Evolutionary conservation across 2,797 vertebrate species (phyloP).

Genomic region (Calcarius lapponicus): DNA sequence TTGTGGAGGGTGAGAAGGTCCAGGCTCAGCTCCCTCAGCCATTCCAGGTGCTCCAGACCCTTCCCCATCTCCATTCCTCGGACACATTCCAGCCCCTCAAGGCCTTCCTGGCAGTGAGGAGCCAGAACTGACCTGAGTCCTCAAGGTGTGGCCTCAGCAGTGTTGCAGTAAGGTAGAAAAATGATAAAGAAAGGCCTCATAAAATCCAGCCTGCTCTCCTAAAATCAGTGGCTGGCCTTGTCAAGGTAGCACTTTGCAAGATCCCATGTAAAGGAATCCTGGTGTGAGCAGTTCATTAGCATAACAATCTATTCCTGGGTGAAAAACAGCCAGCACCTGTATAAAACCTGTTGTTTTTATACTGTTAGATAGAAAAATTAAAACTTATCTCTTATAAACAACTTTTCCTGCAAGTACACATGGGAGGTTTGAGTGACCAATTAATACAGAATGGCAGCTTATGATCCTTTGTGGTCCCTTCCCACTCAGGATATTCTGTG

Average conservation of each 20-base stretch:
- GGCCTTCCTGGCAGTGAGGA: not conserved
- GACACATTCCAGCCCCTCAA: fast-evolving
- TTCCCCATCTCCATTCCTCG: not conserved
- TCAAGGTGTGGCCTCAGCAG: not conserved
- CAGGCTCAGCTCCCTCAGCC: not conserved
- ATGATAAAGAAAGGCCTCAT: not conserved
- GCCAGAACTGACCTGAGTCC: not conserved
- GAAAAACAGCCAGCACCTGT: not conserved
- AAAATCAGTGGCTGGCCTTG: not conserved
- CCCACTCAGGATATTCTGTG: not conserved
- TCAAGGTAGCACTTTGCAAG: not conserved
- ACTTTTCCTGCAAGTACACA: not conserved
- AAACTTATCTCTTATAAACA: not conserved
- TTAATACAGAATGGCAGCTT: not conserved
- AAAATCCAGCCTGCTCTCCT: not conserved
- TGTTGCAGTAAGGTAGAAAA: not conserved
- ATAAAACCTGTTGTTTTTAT: not conserved
- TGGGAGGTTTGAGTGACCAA: not conserved
- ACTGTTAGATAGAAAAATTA: not conserved
- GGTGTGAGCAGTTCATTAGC: not conserved
- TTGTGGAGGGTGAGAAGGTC: not conserved
- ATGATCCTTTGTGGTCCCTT: not conserved
- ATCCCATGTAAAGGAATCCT: not conserved
- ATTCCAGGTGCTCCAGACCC: not conserved
- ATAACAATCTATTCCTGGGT: not conserved